These are phyloP conservation scores for Phalacrocorax pelagicus DNA, from an alignment of 2,113 vertebrate species.

Conservation along the genomic window DNA sequence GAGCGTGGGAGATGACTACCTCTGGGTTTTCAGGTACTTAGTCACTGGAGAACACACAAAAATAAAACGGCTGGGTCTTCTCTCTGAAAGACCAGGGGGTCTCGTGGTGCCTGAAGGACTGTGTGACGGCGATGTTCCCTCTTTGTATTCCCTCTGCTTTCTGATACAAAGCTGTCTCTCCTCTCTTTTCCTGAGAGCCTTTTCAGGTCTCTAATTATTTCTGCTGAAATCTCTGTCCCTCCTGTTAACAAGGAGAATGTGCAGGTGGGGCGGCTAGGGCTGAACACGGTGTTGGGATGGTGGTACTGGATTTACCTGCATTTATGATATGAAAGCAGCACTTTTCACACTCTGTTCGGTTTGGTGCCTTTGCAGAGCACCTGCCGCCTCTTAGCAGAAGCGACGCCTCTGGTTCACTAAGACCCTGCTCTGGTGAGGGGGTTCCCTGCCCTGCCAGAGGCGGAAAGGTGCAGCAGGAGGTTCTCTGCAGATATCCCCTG, in stretches of 20 bases:
- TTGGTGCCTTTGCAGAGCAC: neutral
- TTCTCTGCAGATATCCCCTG: neutral
- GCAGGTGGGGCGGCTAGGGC: neutral
- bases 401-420: too few species aligned
- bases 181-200: neutral
- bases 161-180: too few species aligned
- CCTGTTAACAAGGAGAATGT: neutral
- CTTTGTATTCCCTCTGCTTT: neutral
- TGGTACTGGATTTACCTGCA: neutral
- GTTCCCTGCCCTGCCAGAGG: neutral
- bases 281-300: neutral
- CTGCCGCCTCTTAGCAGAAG: too few species aligned
- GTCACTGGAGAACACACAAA: neutral
- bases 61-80: neutral
- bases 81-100: neutral
- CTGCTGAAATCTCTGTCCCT: neutral
- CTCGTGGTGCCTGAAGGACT: neutral
- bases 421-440: neutral
- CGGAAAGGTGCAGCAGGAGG: neutral
- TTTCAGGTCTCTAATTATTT: neutral
- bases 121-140: neutral
- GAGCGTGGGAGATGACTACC: too few species aligned
- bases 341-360: rapidly evolving
- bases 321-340: neutral
- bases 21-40: neutral